These are phyloP conservation scores for Prionace glauca DNA, from an alignment of 2,797 vertebrate species.

Conservation along the genomic window DNA sequence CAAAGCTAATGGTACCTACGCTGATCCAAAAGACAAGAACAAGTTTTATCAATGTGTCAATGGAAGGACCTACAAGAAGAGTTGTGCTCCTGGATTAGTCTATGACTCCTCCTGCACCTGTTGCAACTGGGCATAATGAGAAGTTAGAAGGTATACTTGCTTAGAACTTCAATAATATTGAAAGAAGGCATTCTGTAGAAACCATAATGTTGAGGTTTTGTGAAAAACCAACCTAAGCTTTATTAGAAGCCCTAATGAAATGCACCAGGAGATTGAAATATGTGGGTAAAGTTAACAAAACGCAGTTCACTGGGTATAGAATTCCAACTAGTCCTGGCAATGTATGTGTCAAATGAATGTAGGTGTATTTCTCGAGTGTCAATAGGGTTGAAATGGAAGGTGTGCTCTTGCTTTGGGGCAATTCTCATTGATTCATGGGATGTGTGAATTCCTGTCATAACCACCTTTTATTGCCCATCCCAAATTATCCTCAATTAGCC, in stretches of 20 bases:
- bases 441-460: background rate
- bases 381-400: background rate
- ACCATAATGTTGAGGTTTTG: background rate
- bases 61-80: constrained; percentile 48
- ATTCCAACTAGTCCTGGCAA: background rate
- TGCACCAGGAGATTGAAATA: background rate
- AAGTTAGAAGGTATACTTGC: background rate
- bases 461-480: background rate
- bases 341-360: background rate
- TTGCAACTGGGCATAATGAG: constrained; percentile 61
- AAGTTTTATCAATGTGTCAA: constrained; percentile 56
- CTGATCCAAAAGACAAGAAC: constrained; percentile 53
- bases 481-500: background rate
- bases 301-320: background rate
- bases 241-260: background rate
- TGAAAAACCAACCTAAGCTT: background rate
- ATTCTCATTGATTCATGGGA: background rate
- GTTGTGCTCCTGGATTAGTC: constrained; percentile 53
- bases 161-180: background rate
- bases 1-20: constrained; percentile 58
- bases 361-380: background rate
- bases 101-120: constrained; percentile 60
- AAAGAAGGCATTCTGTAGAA: background rate
- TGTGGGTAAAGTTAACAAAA: background rate
- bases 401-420: background rate